A percentile compares a stretch with the other conserved stretches of the same genome.
Evolutionary conservation across 2,113 vertebrate genomes (phyloP).

Genomic region (Sakesphorus luctuosus): DNA sequence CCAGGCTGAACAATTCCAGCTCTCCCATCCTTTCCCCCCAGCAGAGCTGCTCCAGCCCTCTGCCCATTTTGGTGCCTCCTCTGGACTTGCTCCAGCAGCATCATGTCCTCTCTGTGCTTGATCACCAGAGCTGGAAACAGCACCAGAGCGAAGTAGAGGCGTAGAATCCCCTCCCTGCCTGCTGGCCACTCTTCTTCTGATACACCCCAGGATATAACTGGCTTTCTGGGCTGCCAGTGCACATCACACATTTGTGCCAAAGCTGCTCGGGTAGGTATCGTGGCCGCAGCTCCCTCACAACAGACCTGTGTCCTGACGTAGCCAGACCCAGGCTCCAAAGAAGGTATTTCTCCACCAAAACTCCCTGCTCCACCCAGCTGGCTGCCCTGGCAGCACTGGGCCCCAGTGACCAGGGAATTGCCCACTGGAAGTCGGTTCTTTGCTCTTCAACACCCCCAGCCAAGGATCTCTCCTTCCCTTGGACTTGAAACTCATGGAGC

Average conservation of each 20-base stretch:
- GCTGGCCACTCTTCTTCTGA: neutral
- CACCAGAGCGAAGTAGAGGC: neutral
- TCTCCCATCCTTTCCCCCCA: neutral
- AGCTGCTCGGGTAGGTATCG: accelerated
- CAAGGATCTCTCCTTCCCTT: neutral
- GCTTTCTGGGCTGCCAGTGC: neutral
- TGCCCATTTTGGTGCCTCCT: neutral
- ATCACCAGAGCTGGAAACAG: neutral
- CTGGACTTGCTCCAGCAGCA: neutral
- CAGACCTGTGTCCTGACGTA: neutral
- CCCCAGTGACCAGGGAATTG: neutral
- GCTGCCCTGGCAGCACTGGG: accelerated
- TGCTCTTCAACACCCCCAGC: accelerated
- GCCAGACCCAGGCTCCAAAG: neutral
- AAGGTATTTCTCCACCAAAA: neutral
- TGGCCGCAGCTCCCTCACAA: neutral
- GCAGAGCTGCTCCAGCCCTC: neutral
- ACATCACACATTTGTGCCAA: accelerated
- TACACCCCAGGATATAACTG: neutral
- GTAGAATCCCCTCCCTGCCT: neutral
- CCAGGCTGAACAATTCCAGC: neutral
- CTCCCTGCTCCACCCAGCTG: neutral
- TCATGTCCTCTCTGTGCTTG: neutral
- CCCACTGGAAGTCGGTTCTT: accelerated
- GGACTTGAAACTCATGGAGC: neutral